phyloP scores from a whole-genome alignment of 2,888 invertebrate species.

The Abrostola tripartita region DNA sequence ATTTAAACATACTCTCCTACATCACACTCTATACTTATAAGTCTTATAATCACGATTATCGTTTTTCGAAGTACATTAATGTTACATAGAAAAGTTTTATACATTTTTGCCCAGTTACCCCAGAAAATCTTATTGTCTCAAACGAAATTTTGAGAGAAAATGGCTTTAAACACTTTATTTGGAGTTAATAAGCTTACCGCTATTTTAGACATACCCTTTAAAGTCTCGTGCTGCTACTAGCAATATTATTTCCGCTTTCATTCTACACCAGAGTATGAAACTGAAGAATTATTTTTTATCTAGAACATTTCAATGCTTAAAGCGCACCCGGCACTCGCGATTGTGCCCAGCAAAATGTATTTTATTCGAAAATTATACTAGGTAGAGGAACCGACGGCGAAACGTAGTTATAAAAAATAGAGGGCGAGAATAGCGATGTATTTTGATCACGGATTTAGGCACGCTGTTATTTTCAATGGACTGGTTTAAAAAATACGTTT shows the following conservation, averaged over 20 bases:
- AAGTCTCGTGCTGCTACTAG: neutral
- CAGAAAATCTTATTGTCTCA: too few relatives aligned
- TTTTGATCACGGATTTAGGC: slow-evolving; percentile 24
- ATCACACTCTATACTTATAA: too few relatives aligned
- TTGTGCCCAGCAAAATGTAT: slow-evolving; percentile 29
- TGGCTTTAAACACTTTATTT: slow-evolving; percentile 22
- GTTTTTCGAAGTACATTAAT: too few relatives aligned
- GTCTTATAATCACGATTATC: too few relatives aligned
- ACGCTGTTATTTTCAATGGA: slow-evolving; percentile 20
- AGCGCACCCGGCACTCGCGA: slow-evolving; percentile 18
- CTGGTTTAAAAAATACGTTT: slow-evolving; percentile 15
- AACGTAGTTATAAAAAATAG: slow-evolving; percentile 24
- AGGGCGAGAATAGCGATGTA: slow-evolving; percentile 17
- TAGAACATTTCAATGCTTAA: slow-evolving; percentile 27
- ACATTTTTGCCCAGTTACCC: too few relatives aligned
- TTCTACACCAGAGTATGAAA: slow-evolving; percentile 23
- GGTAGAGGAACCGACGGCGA: slow-evolving; percentile 7
- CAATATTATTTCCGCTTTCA: slow-evolving; percentile 32
- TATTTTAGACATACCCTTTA: neutral
- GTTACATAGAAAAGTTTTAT: too few relatives aligned
- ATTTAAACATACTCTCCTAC: too few relatives aligned
- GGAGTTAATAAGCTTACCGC: slow-evolving; percentile 21
- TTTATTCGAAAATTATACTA: slow-evolving; percentile 45
- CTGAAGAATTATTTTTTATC: slow-evolving; percentile 17
- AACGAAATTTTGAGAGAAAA: too few relatives aligned